Conservation (phyloP, 2,113 vertebrate genomes). For the Podarcis cretensis region DNA sequence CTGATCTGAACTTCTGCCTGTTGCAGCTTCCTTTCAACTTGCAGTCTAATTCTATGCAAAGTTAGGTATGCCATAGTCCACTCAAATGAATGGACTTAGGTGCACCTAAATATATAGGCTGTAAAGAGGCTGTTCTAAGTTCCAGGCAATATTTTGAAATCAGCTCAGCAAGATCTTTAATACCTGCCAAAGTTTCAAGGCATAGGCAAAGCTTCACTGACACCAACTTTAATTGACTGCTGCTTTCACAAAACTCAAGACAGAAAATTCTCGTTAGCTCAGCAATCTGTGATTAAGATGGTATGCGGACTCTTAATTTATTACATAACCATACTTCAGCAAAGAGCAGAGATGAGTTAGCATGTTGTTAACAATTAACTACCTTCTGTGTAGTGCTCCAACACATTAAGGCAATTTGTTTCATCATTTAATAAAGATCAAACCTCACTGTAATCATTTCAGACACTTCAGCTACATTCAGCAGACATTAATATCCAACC, state of each 20-base stretch:
- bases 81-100: not conserved
- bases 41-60: not conserved
- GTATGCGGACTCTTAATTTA: slow-evolving; percentile 4
- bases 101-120: not conserved
- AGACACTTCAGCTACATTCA: slow-evolving; percentile 17
- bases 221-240: not conserved
- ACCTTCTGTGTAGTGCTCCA: not conserved
- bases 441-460: not conserved
- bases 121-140: accelerated
- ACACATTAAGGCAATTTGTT: not conserved
- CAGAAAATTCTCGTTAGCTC: not conserved
- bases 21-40: not conserved
- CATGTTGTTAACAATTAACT: slow-evolving; percentile 43
- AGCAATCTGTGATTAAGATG: not conserved
- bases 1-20: not conserved
- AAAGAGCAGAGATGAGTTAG: slow-evolving; percentile 45
- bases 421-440: not conserved
- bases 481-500: not conserved
- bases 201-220: not conserved
- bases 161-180: not conserved
- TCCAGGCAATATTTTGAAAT: not conserved
- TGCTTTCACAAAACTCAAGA: not conserved
- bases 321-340: slow-evolving; percentile 4
- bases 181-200: not conserved
- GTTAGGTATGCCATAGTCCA: not conserved